phyloP scores from a whole-genome alignment of 2,888 invertebrate genomes.

The Standfussiana lucernea region DNA sequence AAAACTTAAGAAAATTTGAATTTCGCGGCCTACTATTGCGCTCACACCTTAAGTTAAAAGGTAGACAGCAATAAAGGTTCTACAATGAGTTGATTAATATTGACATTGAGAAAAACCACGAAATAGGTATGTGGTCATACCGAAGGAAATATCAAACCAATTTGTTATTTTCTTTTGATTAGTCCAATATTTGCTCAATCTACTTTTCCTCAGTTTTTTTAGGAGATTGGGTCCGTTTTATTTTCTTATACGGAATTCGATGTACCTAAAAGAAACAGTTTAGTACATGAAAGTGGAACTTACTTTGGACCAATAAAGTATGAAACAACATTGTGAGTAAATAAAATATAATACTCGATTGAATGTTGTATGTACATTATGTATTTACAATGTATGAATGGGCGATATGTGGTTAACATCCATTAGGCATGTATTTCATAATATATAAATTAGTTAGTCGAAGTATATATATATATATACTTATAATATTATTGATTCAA shows the following conservation, averaged over 20 bases:
- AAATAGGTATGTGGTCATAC: not conserved
- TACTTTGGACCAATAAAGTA: not conserved
- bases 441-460: too few species aligned
- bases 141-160: slow-evolving; percentile 19
- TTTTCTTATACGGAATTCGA: slow-evolving; percentile 26
- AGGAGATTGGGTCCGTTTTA: slow-evolving; percentile 41
- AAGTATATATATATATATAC: not conserved
- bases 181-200: slow-evolving; percentile 37
- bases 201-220: slow-evolving; percentile 39
- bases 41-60: too few species aligned
- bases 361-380: not conserved
- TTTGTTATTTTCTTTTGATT: slow-evolving; percentile 47
- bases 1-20: too few species aligned
- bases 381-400: not conserved
- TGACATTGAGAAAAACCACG: not conserved
- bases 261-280: slow-evolving; percentile 7
- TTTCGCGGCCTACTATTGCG: too few species aligned
- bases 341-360: not conserved
- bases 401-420: not conserved
- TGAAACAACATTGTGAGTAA: not conserved
- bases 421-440: not conserved
- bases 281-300: not conserved
- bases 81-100: not conserved
- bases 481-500: too few species aligned
- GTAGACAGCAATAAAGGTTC: not conserved